Evolutionary conservation across 2,888 invertebrate species (phyloP).

Genomic region (Thyatira batis): DNA sequence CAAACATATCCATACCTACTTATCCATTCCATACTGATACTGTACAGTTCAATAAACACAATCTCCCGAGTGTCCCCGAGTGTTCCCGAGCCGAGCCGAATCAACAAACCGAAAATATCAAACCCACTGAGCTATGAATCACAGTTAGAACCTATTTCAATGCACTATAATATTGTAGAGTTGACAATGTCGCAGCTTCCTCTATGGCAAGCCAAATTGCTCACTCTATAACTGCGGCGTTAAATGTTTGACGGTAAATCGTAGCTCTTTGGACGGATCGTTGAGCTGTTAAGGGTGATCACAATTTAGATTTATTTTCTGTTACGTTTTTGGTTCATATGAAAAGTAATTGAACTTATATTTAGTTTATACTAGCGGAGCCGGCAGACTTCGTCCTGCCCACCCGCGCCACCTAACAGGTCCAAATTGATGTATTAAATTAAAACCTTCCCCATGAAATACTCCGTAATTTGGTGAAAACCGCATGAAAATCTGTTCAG

Average conservation of each 20-base stretch:
- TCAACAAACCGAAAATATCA: conserved; percentile 19
- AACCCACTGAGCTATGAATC: conserved; percentile 16
- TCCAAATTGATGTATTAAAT: too few relatives aligned
- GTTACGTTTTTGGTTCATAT: not conserved
- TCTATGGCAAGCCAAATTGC: conserved; percentile 38
- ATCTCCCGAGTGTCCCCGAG: not conserved
- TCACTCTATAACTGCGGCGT: conserved; percentile 42
- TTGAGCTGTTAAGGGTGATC: conserved; percentile 28
- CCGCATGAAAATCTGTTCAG: too few relatives aligned
- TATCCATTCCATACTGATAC: not conserved
- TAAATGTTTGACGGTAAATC: conserved; percentile 46
- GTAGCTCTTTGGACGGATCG: conserved; percentile 26
- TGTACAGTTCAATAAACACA: conserved; percentile 2
- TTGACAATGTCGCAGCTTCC: not conserved
- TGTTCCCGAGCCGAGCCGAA: too few relatives aligned
- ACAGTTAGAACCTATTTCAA: conserved; percentile 20
- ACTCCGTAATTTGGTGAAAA: too few relatives aligned
- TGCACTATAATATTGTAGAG: conserved; percentile 4
- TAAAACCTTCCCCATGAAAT: too few relatives aligned
- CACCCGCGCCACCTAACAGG: too few relatives aligned
- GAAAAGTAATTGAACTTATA: too few relatives aligned
- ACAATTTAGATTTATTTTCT: conserved; percentile 12
- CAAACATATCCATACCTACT: not conserved
- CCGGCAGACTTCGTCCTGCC: too few relatives aligned
- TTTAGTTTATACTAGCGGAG: too few relatives aligned